A percentile compares a stretch with the other conserved stretches of the same genome.
Conservation (phyloP, 2,888 invertebrate genomes). For the Perizoma affinitatum region DNA sequence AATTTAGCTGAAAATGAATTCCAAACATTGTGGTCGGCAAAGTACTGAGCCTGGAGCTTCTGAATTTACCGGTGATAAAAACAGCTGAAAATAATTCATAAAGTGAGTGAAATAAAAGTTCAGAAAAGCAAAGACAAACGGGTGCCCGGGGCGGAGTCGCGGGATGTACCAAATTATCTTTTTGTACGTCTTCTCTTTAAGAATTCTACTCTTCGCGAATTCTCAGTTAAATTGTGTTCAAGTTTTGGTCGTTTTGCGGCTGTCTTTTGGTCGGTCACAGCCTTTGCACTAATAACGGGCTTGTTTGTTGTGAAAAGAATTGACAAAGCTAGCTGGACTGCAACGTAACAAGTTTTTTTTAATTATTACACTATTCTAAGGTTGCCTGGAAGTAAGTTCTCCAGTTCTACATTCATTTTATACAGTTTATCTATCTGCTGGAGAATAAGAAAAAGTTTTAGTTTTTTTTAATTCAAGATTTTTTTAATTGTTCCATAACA, state of each 20-base stretch:
- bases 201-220: constrained; percentile 51
- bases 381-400: too few species aligned
- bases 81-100: constrained; percentile 81
- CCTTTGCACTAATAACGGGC: constrained; percentile 71
- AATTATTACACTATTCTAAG: too few species aligned
- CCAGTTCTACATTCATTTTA: too few species aligned
- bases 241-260: constrained; percentile 74
- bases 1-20: neutral
- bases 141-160: constrained; percentile 59
- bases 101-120: constrained; percentile 79
- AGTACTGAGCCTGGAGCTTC: constrained; percentile 54
- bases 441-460: too few species aligned
- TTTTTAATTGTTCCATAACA: too few species aligned
- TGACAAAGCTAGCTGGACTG: too few species aligned
- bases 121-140: constrained; percentile 81
- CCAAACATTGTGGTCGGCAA: constrained; percentile 19
- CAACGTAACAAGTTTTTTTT: too few species aligned
- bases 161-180: constrained; percentile 73
- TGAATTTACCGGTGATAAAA: constrained; percentile 73
- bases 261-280: constrained; percentile 70
- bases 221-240: constrained; percentile 81
- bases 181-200: constrained; percentile 80
- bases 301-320: constrained; percentile 45
- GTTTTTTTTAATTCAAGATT: too few species aligned
- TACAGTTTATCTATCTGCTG: too few species aligned